These are phyloP conservation scores for Galerucella pusilla DNA, from an alignment of 2,888 invertebrate genomes.

Conservation along the genomic window DNA sequence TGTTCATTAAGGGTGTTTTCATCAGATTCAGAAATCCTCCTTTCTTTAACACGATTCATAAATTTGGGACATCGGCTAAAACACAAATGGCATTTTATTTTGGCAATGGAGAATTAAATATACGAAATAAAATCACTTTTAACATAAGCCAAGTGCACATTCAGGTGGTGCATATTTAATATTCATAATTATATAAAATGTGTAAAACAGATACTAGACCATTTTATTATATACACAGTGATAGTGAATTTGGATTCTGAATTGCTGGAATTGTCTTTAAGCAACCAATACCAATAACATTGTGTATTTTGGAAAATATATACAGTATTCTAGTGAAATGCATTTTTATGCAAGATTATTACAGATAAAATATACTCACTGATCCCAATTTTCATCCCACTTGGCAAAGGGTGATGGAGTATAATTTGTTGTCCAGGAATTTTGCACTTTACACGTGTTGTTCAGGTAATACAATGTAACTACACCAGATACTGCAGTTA, in stretches of 20 bases:
- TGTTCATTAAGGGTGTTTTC: slow-evolving; percentile 77
- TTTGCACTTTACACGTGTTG: slow-evolving; percentile 66
- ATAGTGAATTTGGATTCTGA: no score
- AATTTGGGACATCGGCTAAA: slow-evolving; percentile 79
- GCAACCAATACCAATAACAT: no score
- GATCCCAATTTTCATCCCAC: slow-evolving; percentile 94
- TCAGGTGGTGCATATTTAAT: no score
- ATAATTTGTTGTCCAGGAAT: slow-evolving; percentile 78
- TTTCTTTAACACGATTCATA: slow-evolving; percentile 69
- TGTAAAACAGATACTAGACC: no score
- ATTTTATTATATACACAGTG: no score
- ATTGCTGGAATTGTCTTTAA: no score
- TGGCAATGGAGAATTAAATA: no score
- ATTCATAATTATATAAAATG: no score
- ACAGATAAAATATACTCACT: slow-evolving; percentile 67
- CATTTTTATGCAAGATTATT: neutral
- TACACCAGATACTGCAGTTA: slow-evolving; percentile 76
- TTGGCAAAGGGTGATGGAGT: slow-evolving; percentile 71
- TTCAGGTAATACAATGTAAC: slow-evolving; percentile 69
- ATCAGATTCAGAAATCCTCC: slow-evolving; percentile 66
- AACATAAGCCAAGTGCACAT: no score
- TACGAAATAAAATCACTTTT: no score
- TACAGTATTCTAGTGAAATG: no score
- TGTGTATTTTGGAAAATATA: no score
- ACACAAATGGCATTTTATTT: neutral